Base-by-base conservation (phyloP, 2,888 invertebrate genomes). In the Coronaproctus castanopsis region DNA sequence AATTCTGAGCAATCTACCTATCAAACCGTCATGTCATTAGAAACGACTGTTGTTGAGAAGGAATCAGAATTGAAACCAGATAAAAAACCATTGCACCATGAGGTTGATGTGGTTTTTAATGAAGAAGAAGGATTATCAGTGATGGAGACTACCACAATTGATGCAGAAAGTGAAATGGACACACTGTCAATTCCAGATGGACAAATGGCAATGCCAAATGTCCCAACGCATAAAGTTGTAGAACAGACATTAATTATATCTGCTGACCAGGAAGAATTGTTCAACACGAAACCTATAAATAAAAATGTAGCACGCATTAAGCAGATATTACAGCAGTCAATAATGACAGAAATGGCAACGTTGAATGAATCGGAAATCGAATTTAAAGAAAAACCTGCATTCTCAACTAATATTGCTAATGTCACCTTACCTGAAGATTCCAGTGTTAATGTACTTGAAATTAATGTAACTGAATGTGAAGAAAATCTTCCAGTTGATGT, bases 401-500 rank as follows among this genome's bases (percentile, higher is more conserved):
- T 14, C 8, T 14, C 8, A 8, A 5, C 36, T 14, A 14, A 36
- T 14, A 5, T 36, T 36, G 36, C 36, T 14, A 14, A 36, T 14
- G 36, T 36, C 14, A 8, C 14, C 36, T 5, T 36, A 36, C 14
- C 77, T 62, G 69, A n/a, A n/a, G n/a, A n/a, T n/a, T n/a, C 51
- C 10, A 55, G 59, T 24, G 18, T 59, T 10, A 51, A 54, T 52
- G 24, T 59, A 1, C 23, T 18, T 50, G 59, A 59, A 49, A 50
- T 59, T 1, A 59, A 59, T 51, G 21, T 69, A 22, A 77, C 74
- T 61, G 83, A 83, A 73, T 75, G 74, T 62, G 83, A 83, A 74
- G 24, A 24, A n/a, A 24, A 8, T 18, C 19, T 63, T 1, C 2
- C 14, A 14, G 21, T 49, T 0, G 21, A 55, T 1, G 58, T 24